Evolutionary conservation across 2,888 invertebrate genomes (phyloP), one percentile per base, ranked within the genome.

Genomic region (Cordylochernes scorpioides): DNA sequence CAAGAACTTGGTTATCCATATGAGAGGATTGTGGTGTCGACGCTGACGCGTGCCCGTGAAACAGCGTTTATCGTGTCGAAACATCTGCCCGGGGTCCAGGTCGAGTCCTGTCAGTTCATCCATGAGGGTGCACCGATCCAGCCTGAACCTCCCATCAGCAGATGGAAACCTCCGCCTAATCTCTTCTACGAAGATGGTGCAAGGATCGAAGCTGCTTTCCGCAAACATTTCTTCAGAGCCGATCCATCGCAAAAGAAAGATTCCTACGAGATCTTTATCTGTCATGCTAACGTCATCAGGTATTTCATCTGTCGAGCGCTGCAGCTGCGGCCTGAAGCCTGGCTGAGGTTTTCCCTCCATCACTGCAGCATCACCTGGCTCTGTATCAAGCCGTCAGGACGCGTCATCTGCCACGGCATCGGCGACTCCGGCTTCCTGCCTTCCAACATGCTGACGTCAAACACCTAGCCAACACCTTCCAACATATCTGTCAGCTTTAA

Each of bases 261-360:
- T 50, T 65, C 70, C 0, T 80, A 74, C 51, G 86, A 88, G 18
- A 51, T 97, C 24, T 58, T 94, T 30, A 86, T 97, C 2, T 94
- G 94, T 44, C 97, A 97, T 53, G 91, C 80, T 3, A 97, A 97
- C 54, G 94, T 97, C 14, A 97, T 97, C 46, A 63, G 88, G 25
- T 94, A 42, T 27, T 41, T 41, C 26, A 25, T 41, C 14, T 41
- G 41, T 28, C 34, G 36, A 50, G 88, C 86, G 0, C 59, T 97
- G 22, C 97, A 97, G 53, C 73, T 94, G 47, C 91, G 91, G 1
- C 73, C 88, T 0, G 91, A 97, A 54, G 94, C 73, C 3, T 97
- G 97, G 97, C 59, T 94, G 8, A 64, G 97, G 33, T 67, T 97
- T 47, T 70, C 70, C 8, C 59, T 97, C 17, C 75, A 77, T 53